Evolutionary conservation across 2,888 invertebrate species (phyloP), one percentile per base, ranked within the genome.

Genomic region (Adelphocoris suturalis): DNA sequence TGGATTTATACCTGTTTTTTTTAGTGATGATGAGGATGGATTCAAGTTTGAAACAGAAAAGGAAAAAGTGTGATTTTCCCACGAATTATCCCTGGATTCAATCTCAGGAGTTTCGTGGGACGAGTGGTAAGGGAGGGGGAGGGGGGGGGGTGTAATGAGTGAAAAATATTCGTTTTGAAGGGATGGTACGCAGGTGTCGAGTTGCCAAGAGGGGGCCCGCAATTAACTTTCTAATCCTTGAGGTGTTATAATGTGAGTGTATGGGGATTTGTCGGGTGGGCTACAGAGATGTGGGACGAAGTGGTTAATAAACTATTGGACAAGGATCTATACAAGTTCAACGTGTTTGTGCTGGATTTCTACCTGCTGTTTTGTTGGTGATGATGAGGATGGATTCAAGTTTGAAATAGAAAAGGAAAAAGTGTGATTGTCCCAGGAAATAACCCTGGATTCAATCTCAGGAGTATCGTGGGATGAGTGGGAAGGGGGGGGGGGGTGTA

Each of bases 151-250:
- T 16, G 12, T 84, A 84, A 86, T 86, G 87, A 87, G 76, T 52
- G 76, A 87, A 87, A 76, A 87, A 87, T 87, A 87, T 87, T 76
- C 87, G 87, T 87, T 87, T 87, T 75, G 85, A 55, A 84, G 57
- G 75, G 78, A 75, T n/a, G 80, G 55, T 52, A 52, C 81, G 81
- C 81, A 81, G 89, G 81, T 81, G 81, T 61, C 81, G 81, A 81
- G 81, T 89, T 52, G 81, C 80, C 80, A 89, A 48, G 52, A 78
- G 75, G 46, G 48, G 57, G 28, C n/a, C 55, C 52, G 48, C 88
- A 88, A 88, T 80, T 88, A 80, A 80, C 80, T 88, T 88, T 88
- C 88, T 88, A 88, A 88, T 80, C 80, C 88, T 80, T 28, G 88
- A 80, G 78, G 88, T 88, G 88, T 89, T 89, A 89, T 89, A 89